Percentiles rank a stretch among this genome's conserved stretches.
Evolutionary conservation across 2,113 vertebrate genomes (phyloP).

Genomic region (Lepus americanus): DNA sequence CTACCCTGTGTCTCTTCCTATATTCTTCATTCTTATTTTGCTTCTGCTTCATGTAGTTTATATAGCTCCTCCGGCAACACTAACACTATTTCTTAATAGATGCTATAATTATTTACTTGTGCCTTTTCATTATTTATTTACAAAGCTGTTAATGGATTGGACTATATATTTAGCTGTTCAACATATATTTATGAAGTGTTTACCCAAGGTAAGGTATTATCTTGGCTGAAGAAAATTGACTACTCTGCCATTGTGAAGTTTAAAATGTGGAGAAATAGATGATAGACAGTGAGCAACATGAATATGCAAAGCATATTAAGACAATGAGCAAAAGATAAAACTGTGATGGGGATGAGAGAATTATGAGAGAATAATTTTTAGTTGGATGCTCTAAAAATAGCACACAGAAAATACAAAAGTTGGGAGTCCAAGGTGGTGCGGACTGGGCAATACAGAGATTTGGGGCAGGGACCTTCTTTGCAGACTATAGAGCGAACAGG

Average conservation of each 20-base stretch:
- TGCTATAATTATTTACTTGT: neutral
- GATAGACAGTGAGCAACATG: neutral
- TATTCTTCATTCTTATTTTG: neutral
- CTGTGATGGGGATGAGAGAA: neutral
- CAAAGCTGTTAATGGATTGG: neutral
- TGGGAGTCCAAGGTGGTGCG: neutral
- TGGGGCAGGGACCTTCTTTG: neutral
- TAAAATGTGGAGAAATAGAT: no score
- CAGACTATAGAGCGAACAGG: rapidly evolving
- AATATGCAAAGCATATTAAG: neutral
- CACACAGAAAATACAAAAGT: neutral
- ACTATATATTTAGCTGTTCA: neutral
- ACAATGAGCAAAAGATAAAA: neutral
- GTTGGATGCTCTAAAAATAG: neutral
- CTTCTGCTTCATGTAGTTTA: neutral
- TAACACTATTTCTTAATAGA: neutral
- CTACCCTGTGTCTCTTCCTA: neutral
- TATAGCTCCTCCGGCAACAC: rapidly evolving
- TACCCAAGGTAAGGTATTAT: neutral
- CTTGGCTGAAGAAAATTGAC: neutral
- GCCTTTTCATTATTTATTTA: neutral
- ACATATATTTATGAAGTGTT: neutral
- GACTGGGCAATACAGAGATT: neutral
- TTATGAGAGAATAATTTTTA: neutral
- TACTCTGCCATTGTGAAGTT: neutral